Conservation (phyloP, 2,888 invertebrate genomes). For the Agrilus mali region DNA sequence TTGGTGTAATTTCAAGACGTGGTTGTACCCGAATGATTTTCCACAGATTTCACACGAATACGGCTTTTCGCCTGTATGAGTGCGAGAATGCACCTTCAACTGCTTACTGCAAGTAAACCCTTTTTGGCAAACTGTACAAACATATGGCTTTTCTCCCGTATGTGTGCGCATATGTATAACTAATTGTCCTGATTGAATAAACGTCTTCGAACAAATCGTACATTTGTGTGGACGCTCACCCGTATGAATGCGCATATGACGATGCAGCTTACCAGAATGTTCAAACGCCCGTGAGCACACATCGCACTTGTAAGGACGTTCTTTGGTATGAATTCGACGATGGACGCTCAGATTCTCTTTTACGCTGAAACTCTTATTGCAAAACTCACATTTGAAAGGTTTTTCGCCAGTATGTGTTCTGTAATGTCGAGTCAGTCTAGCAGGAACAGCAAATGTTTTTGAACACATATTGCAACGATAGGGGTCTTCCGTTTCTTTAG, state of each 20-base stretch:
- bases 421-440: conserved; percentile 72
- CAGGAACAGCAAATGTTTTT: conserved; percentile 84
- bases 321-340: conserved; percentile 80
- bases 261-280: conserved; percentile 79
- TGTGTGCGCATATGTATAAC: conserved; percentile 86
- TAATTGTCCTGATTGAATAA: conserved; percentile 82
- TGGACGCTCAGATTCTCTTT: conserved; percentile 88
- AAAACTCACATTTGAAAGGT: conserved; percentile 82
- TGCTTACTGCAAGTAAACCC: conserved; percentile 89
- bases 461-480: conserved; percentile 83
- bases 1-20: conserved; percentile 71
- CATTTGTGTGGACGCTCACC: conserved; percentile 85
- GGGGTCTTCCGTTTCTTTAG: conserved; percentile 46
- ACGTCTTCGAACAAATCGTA: conserved; percentile 75
- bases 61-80: conserved; percentile 84
- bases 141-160: conserved; percentile 76
- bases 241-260: conserved; percentile 85
- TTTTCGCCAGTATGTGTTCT: conserved; percentile 85
- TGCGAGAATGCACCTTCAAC: conserved; percentile 80
- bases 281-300: conserved; percentile 83
- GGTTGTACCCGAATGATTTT: conserved; percentile 84
- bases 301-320: conserved; percentile 79
- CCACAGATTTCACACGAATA: conserved; percentile 86
- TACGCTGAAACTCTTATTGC: conserved; percentile 84
- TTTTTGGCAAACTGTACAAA: conserved; percentile 68